Evolutionary conservation across 2,113 vertebrate genomes (phyloP).

Genomic region (Mustelus asterias): DNA sequence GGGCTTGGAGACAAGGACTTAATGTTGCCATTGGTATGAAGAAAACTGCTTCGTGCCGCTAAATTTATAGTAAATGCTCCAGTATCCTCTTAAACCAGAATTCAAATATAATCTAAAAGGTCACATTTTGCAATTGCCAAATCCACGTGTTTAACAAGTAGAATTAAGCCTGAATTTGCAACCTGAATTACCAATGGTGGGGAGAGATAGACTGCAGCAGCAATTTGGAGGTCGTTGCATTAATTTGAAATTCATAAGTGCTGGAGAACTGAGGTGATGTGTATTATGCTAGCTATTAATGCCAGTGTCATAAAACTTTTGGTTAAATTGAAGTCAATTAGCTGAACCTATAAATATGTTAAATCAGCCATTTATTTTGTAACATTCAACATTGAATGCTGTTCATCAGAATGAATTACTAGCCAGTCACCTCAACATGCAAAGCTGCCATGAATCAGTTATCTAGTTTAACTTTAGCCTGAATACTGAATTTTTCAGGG

Average conservation of each 20-base stretch:
- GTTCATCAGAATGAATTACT: neutral
- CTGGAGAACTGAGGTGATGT: neutral
- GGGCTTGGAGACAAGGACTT: neutral
- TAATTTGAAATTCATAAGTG: constrained; percentile 15
- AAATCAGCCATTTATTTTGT: constrained; percentile 20
- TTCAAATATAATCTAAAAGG: neutral
- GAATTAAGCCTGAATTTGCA: neutral
- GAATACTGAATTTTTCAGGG: neutral
- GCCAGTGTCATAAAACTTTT: neutral
- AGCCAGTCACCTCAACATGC: neutral
- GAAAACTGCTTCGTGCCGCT: neutral
- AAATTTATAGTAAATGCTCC: neutral
- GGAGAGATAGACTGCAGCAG: neutral
- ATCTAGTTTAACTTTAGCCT: neutral
- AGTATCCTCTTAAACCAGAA: neutral
- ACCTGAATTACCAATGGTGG: neutral
- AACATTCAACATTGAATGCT: neutral
- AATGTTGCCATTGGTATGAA: neutral
- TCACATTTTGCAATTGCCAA: neutral
- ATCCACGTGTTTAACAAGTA: neutral
- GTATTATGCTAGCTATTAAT: neutral
- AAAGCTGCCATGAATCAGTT: no score
- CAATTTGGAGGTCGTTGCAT: neutral
- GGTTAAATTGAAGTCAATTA: constrained; percentile 27
- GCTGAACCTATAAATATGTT: constrained; percentile 25